These are phyloP conservation scores for Acanthurus lineatus DNA, from an alignment of 2,797 vertebrate genomes.

Conservation along the genomic window DNA sequence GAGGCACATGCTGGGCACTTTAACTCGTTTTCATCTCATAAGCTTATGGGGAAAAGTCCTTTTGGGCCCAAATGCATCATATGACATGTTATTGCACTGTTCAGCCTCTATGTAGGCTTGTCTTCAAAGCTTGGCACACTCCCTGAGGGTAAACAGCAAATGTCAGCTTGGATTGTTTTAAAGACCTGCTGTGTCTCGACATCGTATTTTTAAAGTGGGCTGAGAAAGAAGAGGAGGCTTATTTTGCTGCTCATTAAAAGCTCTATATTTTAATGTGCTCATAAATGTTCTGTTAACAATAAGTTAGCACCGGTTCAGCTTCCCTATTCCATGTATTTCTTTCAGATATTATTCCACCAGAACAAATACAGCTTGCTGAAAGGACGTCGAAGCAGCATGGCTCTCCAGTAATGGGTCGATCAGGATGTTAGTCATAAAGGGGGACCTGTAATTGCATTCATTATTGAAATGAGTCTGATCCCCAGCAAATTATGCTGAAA, in stretches of 20 bases:
- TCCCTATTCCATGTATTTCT: conserved; percentile 18
- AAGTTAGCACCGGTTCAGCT: conserved; percentile 9
- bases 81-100: background rate
- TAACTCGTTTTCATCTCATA: no score
- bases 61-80: no score
- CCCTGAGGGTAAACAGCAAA: background rate
- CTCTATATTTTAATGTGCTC: conserved; percentile 20
- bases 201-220: conserved; percentile 16
- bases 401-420: conserved; percentile 69
- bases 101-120: background rate
- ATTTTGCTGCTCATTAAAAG: conserved; percentile 19
- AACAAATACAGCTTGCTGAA: conserved; percentile 36
- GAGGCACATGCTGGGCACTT: no score
- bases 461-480: conserved; percentile 78
- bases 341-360: conserved; percentile 23
- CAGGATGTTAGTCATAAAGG: conserved; percentile 78
- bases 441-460: conserved; percentile 79
- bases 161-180: conserved; percentile 10
- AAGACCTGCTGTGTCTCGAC: conserved; percentile 1
- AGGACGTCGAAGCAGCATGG: conserved; percentile 55
- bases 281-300: conserved; percentile 19
- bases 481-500: conserved; percentile 64
- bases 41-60: no score
- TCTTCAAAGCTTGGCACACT: no score
- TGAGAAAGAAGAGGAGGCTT: background rate